Base-by-base conservation (phyloP, 2,888 invertebrate species). In the Subacronicta megacephala region DNA sequence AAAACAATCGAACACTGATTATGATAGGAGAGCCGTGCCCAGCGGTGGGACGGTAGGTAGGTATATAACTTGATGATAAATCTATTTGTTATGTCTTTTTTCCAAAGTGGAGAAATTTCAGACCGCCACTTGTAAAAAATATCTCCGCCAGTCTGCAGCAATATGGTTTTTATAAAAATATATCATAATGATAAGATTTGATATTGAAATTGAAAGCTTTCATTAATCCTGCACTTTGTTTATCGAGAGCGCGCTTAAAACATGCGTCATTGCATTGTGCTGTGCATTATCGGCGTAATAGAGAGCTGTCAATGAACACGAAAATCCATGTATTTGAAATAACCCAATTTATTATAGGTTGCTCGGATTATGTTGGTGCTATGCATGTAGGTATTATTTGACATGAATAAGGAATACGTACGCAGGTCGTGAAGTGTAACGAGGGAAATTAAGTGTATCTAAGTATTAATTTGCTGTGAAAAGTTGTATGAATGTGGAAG, bases 171-270 rank as follows among this genome's bases (percentile, higher is more conserved):
- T n/a, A n/a, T n/a, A 26, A 37, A 37, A 46, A 23, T 3, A 17
- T 26, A 9, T 7, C 10, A 23, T 9, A 23, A 44, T 10, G 18
- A 16, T 37, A 20, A 9, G 20, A 42, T 53, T 42, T 18, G 50
- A 45, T 44, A 10, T 26, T 26, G 26, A 26, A 26, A 31, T 26
- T 6, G 16, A 41, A 45, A 60, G 45, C 47, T 42, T 40, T 46
- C 10, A 37, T 18, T 46, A 38, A 67, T n/a, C 45, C 37, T 46
- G 23, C 62, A 61, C 42, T 61, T 58, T 31, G 31, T 35, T 57
- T 54, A 35, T 61, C 23, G 41, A 26, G n/a, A 42, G 20, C 26
- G 6, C 18, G 12, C 20, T 15, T 20, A 16, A 18, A n/a, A 0
- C 16, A 41, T 42, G 18, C 26, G 26, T 13, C 18, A 37, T 31